Conservation (phyloP, 2,797 vertebrate species). For the Anisognathus igniventris region DNA sequence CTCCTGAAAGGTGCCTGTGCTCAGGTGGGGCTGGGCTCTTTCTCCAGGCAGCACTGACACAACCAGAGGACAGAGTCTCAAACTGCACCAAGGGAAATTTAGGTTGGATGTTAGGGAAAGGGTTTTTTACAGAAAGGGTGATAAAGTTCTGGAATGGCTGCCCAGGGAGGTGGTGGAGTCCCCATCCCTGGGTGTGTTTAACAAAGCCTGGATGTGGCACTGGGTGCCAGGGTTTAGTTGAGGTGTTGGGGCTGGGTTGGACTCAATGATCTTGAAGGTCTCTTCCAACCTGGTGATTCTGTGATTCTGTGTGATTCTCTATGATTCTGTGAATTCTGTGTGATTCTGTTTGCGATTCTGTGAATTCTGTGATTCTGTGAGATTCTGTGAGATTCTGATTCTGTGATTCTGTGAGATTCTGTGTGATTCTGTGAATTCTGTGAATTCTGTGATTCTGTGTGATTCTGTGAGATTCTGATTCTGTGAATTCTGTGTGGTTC, state of each 20-base stretch:
- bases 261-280: background rate
- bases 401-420: background rate
- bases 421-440: too few relatives aligned
- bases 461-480: background rate
- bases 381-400: background rate
- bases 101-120: background rate
- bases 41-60: background rate
- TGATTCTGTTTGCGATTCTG: too few relatives aligned
- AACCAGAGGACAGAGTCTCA: background rate
- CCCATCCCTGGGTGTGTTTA: background rate
- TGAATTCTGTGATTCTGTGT: background rate
- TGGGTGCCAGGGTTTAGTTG: background rate
- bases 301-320: too few relatives aligned
- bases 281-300: background rate
- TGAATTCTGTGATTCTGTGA: background rate
- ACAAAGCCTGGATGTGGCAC: background rate
- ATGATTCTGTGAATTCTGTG: too few relatives aligned
- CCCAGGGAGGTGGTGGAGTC: background rate
- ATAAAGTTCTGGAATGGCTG: background rate
- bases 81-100: background rate
- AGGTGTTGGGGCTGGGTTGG: background rate
- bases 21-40: fast-evolving
- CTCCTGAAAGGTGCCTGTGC: background rate
- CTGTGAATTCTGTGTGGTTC: too few relatives aligned
- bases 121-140: background rate